These are phyloP conservation scores for Eristalinus sepulchralis DNA, from an alignment of 2,888 invertebrate species.

Conservation along the genomic window DNA sequence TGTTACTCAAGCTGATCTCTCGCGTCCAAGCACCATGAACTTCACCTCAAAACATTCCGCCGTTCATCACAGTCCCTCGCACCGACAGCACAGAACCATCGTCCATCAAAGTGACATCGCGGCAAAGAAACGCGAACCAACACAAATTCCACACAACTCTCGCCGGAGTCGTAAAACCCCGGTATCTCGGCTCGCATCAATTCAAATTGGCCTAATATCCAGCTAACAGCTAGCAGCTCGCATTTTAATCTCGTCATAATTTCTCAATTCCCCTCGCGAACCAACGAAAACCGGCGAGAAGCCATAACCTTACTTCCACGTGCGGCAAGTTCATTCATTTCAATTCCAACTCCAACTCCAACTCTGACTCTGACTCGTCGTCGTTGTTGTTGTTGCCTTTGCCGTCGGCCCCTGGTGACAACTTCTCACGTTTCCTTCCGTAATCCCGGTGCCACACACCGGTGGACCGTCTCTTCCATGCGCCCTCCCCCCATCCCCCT, in stretches of 20 bases:
- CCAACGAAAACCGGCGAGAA: not conserved
- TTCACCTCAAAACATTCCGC: conserved; percentile 3
- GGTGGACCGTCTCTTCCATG: not conserved
- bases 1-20: too few species aligned
- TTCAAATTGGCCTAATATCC: conserved; percentile 23
- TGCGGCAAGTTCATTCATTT: conserved; percentile 39
- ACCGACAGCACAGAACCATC: too few species aligned
- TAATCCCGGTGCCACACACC: conserved; percentile 8
- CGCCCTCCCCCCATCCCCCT: not conserved
- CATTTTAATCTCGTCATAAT: conserved; percentile 40
- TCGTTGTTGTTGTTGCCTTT: not conserved
- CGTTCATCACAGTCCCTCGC: not conserved
- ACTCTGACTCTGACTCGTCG: not conserved
- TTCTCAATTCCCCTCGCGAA: conserved; percentile 29
- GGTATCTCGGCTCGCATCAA: conserved; percentile 26
- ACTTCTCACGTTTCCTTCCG: conserved; percentile 40
- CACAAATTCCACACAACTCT: conserved; percentile 5
- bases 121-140: not conserved
- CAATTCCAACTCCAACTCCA: not conserved
- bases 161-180: conserved; percentile 19
- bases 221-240: conserved; percentile 16
- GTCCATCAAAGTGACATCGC: not conserved
- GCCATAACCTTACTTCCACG: conserved; percentile 32
- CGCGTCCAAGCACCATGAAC: conserved; percentile 9
- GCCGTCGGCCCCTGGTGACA: not conserved